phyloP scores from a whole-genome alignment of 2,113 vertebrate species.

The Macquaria ambigua region DNA sequence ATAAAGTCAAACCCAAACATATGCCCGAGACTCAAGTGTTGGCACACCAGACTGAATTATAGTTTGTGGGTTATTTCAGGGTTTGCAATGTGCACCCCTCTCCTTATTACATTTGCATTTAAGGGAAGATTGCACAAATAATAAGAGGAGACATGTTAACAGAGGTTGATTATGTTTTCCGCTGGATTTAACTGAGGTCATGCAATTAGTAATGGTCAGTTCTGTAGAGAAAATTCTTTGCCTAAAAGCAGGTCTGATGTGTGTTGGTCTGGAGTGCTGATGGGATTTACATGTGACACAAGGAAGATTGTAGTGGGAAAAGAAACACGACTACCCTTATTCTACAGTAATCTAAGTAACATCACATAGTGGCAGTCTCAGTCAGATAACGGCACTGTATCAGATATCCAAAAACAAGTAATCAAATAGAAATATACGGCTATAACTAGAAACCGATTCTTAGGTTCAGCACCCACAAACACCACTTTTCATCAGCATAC shows the following conservation, averaged over 20 bases:
- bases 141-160: not conserved
- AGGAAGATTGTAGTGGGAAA: not conserved
- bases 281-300: not conserved
- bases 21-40: no score
- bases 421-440: not conserved
- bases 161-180: not conserved
- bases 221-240: not conserved
- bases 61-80: not conserved
- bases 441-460: not conserved
- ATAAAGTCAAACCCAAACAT: not conserved
- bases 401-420: not conserved
- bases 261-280: not conserved
- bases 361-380: not conserved
- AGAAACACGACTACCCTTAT: not conserved
- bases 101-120: not conserved
- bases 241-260: not conserved
- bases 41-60: not conserved
- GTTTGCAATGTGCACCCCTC: not conserved
- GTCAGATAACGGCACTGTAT: not conserved
- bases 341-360: not conserved
- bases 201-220: not conserved
- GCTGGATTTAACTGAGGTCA: not conserved
- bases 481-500: not conserved
- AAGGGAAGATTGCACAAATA: not conserved
- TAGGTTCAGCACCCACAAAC: not conserved